These are phyloP conservation scores for Mus caroli DNA, from an alignment of 2,797 vertebrate species.

Conservation along the genomic window DNA sequence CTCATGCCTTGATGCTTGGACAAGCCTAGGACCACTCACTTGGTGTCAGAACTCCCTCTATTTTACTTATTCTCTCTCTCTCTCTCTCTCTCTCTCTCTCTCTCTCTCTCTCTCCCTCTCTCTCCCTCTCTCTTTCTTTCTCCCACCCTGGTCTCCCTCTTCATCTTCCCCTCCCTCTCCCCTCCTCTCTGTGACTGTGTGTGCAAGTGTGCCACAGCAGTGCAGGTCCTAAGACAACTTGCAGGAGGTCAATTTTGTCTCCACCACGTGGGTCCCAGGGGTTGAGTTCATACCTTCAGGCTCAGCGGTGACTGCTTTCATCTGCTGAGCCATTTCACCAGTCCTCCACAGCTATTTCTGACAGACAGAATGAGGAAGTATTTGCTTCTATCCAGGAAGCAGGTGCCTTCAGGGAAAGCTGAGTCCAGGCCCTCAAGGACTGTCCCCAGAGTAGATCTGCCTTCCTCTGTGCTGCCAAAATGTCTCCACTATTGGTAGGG, in stretches of 20 bases:
- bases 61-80: background rate
- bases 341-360: background rate
- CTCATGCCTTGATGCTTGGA: background rate
- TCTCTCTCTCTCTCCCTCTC: background rate
- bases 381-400: background rate
- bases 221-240: background rate
- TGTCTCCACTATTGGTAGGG: background rate
- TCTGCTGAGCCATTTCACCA: background rate
- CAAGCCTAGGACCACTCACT: background rate
- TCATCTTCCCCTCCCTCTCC: background rate
- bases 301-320: background rate
- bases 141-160: background rate
- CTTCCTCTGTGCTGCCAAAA: background rate
- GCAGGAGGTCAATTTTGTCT: background rate
- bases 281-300: background rate
- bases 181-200: background rate
- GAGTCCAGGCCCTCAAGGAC: background rate
- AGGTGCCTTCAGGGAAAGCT: background rate
- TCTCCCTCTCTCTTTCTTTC: background rate
- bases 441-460: background rate
- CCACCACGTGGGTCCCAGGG: background rate
- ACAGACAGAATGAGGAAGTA: conserved; percentile 6
- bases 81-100: too few relatives aligned
- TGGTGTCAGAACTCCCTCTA: background rate
- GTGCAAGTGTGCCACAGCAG: background rate